phyloP scores from a whole-genome alignment of 2,888 invertebrate genomes.

The Galerucella calmariensis region DNA sequence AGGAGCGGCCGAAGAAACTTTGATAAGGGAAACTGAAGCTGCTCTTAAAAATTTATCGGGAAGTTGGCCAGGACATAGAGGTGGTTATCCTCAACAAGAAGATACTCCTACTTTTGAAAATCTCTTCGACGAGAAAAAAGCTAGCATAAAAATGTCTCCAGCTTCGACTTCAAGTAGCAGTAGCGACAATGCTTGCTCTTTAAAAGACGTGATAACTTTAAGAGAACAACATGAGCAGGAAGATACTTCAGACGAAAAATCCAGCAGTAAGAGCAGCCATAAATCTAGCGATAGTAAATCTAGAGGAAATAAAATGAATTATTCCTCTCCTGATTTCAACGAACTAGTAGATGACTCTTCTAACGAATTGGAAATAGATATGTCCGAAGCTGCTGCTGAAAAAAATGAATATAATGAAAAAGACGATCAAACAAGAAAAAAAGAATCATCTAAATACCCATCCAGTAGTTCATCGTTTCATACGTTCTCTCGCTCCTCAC shows the following conservation, averaged over 20 bases:
- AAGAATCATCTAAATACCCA: constrained; percentile 58
- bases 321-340: constrained; percentile 80
- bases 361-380: constrained; percentile 82
- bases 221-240: constrained; percentile 61
- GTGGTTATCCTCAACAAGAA: constrained; percentile 76
- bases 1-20: constrained; percentile 77
- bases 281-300: constrained; percentile 45
- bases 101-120: constrained; percentile 86
- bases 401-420: constrained; percentile 72
- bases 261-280: constrained; percentile 51
- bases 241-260: constrained; percentile 48
- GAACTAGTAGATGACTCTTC: constrained; percentile 82
- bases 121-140: constrained; percentile 84
- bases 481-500: constrained; percentile 57
- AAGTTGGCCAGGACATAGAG: constrained; percentile 81
- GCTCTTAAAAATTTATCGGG: constrained; percentile 88
- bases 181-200: constrained; percentile 73
- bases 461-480: constrained; percentile 66
- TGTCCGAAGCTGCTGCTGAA: constrained; percentile 77
- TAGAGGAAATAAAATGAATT: constrained; percentile 60
- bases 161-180: constrained; percentile 71
- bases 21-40: constrained; percentile 89
- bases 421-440: constrained; percentile 65
- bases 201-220: constrained; percentile 73
- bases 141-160: constrained; percentile 72